These are phyloP conservation scores for Acestrorhynchus altus DNA, from an alignment of 2,797 vertebrate genomes.

Conservation along the genomic window DNA sequence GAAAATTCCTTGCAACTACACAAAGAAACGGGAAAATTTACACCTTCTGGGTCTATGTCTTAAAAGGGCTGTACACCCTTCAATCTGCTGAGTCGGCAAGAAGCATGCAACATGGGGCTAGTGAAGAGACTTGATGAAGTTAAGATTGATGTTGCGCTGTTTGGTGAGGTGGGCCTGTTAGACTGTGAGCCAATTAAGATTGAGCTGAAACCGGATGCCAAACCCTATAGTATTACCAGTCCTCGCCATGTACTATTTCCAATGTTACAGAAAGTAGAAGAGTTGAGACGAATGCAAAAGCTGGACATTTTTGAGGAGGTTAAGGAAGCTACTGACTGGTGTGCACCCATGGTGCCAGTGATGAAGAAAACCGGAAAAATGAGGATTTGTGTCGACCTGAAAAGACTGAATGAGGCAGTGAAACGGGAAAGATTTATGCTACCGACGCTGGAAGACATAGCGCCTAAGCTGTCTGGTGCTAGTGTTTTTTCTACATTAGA, in stretches of 20 bases:
- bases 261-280: conserved; percentile 21
- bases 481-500: conserved; percentile 30
- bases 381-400: conserved; percentile 40
- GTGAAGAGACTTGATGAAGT: conserved; percentile 28
- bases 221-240: neutral
- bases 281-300: conserved; percentile 18
- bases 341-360: conserved; percentile 22
- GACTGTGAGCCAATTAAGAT: conserved; percentile 45
- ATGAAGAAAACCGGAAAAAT: neutral
- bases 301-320: conserved; percentile 30
- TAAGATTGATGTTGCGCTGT: neutral
- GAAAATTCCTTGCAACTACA: conserved; percentile 14
- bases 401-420: conserved; percentile 21
- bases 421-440: conserved; percentile 39
- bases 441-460: conserved; percentile 28
- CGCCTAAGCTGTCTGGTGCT: conserved; percentile 15
- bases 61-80: conserved; percentile 14
- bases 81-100: conserved; percentile 21
- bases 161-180: conserved; percentile 28
- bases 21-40: neutral
- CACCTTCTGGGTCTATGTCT: neutral
- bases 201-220: neutral
- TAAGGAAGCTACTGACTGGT: conserved; percentile 14
- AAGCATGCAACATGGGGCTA: conserved; percentile 30
- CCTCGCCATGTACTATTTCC: neutral